phyloP scores from a whole-genome alignment of 2,888 invertebrate species.

The Siphlonurus alternatus region DNA sequence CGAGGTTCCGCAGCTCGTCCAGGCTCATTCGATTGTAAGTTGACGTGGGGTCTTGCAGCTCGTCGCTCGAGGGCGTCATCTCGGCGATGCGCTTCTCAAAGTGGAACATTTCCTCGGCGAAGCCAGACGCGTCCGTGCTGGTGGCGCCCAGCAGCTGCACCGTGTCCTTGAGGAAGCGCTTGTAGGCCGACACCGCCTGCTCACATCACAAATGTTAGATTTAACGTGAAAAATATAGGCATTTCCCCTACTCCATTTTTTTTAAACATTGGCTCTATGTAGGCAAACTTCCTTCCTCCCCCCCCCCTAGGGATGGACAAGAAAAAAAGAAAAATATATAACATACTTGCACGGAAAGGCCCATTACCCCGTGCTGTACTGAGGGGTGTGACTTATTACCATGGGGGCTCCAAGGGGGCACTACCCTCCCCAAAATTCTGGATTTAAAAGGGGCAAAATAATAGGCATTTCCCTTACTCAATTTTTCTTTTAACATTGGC shows the following conservation, averaged over 20 bases:
- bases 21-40: constrained; percentile 26
- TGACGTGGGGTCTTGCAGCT: constrained; percentile 24
- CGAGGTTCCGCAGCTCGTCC: constrained; percentile 27
- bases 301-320: neutral
- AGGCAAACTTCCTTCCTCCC: too few species aligned
- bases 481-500: too few species aligned
- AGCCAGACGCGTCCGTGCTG: constrained; percentile 28
- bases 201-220: constrained; percentile 9
- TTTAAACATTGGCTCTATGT: too few species aligned
- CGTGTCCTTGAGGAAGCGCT: constrained; percentile 31
- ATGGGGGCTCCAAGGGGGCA: too few species aligned
- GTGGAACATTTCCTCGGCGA: constrained; percentile 33
- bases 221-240: too few species aligned
- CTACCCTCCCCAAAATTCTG: too few species aligned
- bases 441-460: too few species aligned
- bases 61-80: constrained; percentile 26
- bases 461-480: too few species aligned
- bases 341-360: too few species aligned
- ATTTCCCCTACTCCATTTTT: too few species aligned
- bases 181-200: constrained; percentile 32
- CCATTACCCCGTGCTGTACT: too few species aligned
- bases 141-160: constrained; percentile 30
- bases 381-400: too few species aligned
- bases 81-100: constrained; percentile 38
- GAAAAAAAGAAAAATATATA: neutral